Conservation (phyloP, 1,140 invertebrate species). For the Rhopalosiphum maidis region DNA sequence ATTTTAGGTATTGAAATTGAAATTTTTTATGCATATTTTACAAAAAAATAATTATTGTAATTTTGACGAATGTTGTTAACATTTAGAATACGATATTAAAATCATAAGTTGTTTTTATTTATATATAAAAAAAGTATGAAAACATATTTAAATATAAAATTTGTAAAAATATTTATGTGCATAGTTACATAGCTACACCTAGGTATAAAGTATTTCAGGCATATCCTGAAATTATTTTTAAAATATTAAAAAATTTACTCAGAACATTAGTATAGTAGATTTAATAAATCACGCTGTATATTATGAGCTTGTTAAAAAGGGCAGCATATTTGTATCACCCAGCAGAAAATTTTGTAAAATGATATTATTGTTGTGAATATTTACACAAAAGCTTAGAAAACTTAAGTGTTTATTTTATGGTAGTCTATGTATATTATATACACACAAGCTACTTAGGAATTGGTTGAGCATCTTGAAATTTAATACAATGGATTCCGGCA, state of each 20-base stretch:
- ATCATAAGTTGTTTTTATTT: neutral
- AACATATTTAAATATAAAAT: too few relatives aligned
- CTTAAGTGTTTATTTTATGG: neutral
- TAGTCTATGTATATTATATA: neutral
- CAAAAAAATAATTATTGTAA: too few relatives aligned
- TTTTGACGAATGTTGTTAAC: neutral
- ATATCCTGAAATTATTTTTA: neutral
- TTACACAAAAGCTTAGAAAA: neutral
- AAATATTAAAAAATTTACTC: neutral
- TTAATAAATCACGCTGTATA: neutral
- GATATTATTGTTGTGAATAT: neutral
- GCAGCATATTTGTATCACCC: neutral
- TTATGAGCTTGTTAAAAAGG: neutral
- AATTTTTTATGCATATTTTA: neutral
- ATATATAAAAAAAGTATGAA: neutral
- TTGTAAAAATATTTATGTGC: too few relatives aligned
- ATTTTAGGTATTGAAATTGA: neutral
- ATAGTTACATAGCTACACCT: neutral
- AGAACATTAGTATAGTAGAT: neutral
- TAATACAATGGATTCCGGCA: neutral
- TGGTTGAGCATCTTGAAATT: conserved; percentile 19
- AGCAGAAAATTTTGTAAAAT: neutral
- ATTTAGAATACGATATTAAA: neutral
- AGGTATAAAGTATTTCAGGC: neutral
- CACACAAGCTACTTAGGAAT: neutral